Evolutionary conservation across 2,797 vertebrate genomes (phyloP).

Genomic region (Cyclura pinguis): DNA sequence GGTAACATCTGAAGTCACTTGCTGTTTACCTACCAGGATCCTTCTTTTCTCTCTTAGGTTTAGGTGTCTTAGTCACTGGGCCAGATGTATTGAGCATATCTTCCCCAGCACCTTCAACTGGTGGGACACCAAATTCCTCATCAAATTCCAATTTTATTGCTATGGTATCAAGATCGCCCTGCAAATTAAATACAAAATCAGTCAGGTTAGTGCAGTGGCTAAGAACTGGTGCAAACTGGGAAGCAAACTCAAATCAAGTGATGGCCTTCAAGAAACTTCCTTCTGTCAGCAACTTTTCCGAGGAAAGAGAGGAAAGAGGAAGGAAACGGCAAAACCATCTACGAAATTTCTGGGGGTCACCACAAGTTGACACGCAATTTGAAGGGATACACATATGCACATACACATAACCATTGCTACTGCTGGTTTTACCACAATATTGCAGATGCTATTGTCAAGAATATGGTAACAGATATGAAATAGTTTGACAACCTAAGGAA

Average conservation of each 20-base stretch:
- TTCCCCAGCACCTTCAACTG: slow-evolving; percentile 84
- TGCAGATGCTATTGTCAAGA: too few relatives aligned
- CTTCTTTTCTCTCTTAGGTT: slow-evolving; percentile 92
- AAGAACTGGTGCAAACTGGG: neutral
- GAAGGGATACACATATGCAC: too few relatives aligned
- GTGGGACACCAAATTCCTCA: slow-evolving; percentile 85
- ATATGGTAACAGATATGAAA: neutral
- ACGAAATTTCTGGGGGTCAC: too few relatives aligned
- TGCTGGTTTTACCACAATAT: too few relatives aligned
- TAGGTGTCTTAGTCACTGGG: slow-evolving; percentile 81
- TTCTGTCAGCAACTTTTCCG: too few relatives aligned
- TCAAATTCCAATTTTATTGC: slow-evolving; percentile 92
- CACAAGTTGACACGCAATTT: too few relatives aligned
- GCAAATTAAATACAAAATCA: slow-evolving; percentile 56
- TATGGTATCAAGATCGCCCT: slow-evolving; percentile 88
- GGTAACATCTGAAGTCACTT: neutral
- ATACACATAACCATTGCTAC: too few relatives aligned
- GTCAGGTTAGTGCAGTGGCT: neutral
- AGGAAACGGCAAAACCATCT: too few relatives aligned
- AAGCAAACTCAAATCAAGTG: neutral
- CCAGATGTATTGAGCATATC: slow-evolving; percentile 79
- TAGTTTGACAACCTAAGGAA: neutral
- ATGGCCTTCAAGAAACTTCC: neutral
- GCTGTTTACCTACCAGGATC: slow-evolving; percentile 86
- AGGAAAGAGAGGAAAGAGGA: neutral